phyloP scores from a whole-genome alignment of 2,888 invertebrate species.

The Tetragonula carbonaria region DNA sequence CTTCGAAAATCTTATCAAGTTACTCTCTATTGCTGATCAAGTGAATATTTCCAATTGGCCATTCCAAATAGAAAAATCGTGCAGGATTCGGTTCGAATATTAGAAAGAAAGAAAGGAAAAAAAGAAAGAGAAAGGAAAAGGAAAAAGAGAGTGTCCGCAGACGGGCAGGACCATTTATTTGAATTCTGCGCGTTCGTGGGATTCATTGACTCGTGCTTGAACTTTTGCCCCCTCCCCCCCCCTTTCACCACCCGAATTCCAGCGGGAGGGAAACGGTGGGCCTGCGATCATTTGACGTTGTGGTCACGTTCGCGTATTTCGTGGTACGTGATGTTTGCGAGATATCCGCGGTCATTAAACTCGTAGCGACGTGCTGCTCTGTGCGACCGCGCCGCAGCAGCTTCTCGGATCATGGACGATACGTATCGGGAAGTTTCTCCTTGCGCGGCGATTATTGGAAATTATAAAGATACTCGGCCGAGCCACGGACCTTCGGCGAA shows the following conservation, averaged over 20 bases:
- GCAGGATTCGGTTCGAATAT: background rate
- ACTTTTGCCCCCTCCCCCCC: conserved; percentile 27
- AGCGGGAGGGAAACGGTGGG: conserved; percentile 31
- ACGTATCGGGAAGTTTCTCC: conserved; percentile 24
- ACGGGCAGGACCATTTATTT: conserved; percentile 25
- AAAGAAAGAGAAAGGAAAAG: background rate
- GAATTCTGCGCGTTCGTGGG: conserved; percentile 18
- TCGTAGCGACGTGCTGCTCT: conserved; percentile 54
- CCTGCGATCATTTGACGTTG: conserved; percentile 73
- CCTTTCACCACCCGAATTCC: conserved; percentile 28
- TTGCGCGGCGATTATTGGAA: conserved; percentile 21
- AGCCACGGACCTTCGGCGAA: background rate
- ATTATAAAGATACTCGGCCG: conserved; percentile 31
- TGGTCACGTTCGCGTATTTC: conserved; percentile 82
- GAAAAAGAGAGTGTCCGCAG: background rate
- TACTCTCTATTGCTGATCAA: background rate
- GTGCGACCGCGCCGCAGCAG: conserved; percentile 1
- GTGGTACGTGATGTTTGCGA: conserved; percentile 81
- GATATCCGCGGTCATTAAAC: conserved; percentile 79
- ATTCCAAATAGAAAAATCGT: background rate
- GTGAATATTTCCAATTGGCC: background rate
- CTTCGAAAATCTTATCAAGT: background rate
- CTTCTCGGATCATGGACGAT: conserved; percentile 12
- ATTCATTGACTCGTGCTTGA: conserved; percentile 33
- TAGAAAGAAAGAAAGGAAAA: background rate